Conservation (phyloP, 2,797 vertebrate species). For the Leucoraja ocellata region DNA sequence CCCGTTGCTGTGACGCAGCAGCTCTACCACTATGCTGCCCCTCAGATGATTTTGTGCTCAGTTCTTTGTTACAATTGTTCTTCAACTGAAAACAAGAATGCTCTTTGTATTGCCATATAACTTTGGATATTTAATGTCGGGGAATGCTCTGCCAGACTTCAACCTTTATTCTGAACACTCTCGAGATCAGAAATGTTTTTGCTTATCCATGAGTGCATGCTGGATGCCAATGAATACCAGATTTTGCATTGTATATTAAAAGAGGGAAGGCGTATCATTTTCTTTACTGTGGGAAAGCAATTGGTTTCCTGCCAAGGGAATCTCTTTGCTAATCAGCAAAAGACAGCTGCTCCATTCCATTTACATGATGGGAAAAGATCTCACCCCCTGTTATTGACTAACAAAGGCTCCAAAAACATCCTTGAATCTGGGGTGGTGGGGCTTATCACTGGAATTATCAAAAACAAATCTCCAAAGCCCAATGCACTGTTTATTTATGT, state of each 20-base stretch:
- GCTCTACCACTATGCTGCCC: too few species aligned
- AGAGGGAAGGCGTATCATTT: conserved; percentile 42
- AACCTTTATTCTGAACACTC: not conserved
- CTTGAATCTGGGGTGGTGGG: conserved; percentile 56
- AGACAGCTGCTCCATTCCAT: conserved; percentile 61
- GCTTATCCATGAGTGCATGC: not conserved
- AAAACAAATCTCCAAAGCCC: conserved; percentile 54
- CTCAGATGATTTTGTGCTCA: not conserved
- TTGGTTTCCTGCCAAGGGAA: conserved; percentile 52
- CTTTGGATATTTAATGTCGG: not conserved
- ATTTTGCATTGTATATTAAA: conserved; percentile 29
- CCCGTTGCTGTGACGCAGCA: too few species aligned
- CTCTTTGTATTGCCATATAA: not conserved
- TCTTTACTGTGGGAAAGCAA: conserved; percentile 47
- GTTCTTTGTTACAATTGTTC: not conserved
- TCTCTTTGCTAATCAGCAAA: conserved; percentile 59
- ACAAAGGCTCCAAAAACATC: conserved; percentile 62
- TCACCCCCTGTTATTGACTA: conserved; percentile 54
- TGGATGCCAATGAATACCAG: conserved; percentile 34
- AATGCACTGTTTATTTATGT: conserved; percentile 58
- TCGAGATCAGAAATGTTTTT: conserved; percentile 23
- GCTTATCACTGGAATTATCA: conserved; percentile 57
- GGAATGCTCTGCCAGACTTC: not conserved
- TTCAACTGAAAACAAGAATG: not conserved
- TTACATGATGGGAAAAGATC: conserved; percentile 56